A percentile compares a stretch with the other conserved stretches of the same genome.
Conservation (phyloP, 2,888 invertebrate species). For the Formica aserva region DNA sequence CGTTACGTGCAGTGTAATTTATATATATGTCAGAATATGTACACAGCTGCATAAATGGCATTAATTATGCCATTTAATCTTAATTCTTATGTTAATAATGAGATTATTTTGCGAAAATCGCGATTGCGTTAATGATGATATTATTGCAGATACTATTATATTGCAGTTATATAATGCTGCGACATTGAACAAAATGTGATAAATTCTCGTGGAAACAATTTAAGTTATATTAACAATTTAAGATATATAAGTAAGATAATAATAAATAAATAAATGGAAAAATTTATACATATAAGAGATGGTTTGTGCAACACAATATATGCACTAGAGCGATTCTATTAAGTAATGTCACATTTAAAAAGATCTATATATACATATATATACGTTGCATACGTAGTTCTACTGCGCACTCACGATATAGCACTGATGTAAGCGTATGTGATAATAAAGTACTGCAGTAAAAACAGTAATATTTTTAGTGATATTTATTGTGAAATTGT, state of each 20-base stretch:
- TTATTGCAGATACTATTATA: not conserved
- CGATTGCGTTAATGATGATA: not conserved
- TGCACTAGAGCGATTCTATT: not conserved
- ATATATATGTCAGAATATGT: conserved; percentile 30
- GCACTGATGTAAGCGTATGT: too few relatives aligned
- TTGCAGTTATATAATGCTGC: not conserved
- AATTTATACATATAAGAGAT: not conserved
- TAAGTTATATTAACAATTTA: not conserved
- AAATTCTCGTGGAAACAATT: not conserved
- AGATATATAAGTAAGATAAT: not conserved
- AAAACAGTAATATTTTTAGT: too few relatives aligned
- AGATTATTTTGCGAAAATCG: not conserved
- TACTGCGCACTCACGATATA: too few relatives aligned
- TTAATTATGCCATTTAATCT: not conserved
- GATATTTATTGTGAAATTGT: too few relatives aligned
- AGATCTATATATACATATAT: not conserved
- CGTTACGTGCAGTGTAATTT: not conserved
- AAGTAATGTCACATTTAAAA: not conserved
- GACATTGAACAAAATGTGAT: not conserved
- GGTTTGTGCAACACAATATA: too few relatives aligned
- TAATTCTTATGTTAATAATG: not conserved
- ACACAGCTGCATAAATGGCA: conserved; percentile 20
- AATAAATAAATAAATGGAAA: not conserved
- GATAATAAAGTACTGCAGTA: too few relatives aligned
- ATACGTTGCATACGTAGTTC: too few relatives aligned